Evolutionary conservation across 2,113 vertebrate genomes (phyloP).

Genomic region (Mionectes macconnelli): DNA sequence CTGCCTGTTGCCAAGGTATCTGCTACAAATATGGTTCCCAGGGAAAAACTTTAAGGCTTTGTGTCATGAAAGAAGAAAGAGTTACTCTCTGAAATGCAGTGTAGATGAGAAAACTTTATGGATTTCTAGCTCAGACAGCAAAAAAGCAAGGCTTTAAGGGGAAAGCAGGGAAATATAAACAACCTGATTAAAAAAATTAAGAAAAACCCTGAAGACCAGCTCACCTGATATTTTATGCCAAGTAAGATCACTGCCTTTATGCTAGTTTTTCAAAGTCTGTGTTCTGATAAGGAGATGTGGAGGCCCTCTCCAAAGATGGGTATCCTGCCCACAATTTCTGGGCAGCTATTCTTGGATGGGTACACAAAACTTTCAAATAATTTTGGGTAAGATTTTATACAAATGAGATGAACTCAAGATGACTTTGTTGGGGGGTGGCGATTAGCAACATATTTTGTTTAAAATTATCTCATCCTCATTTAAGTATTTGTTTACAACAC

Average conservation of each 20-base stretch:
- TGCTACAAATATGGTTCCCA: neutral
- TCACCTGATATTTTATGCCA: neutral
- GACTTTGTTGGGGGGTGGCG: neutral
- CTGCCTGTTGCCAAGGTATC: constrained; percentile 37
- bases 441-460: neutral
- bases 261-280: neutral
- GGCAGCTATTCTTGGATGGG: neutral
- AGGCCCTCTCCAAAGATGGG: neutral
- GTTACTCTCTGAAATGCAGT: neutral
- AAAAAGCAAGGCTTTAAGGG: neutral
- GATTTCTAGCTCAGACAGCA: neutral
- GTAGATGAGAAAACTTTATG: neutral
- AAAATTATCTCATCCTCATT: neutral
- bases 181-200: neutral
- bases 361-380: neutral
- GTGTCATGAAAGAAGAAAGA: neutral
- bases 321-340: neutral
- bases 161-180: neutral
- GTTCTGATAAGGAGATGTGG: neutral
- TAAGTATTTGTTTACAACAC: neutral
- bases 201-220: neutral
- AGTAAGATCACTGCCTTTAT: neutral
- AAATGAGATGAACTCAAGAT: neutral
- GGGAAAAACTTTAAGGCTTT: neutral
- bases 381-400: neutral